Conservation (phyloP, 2,797 vertebrate genomes). For the Rhabdophis nuchalis region DNA sequence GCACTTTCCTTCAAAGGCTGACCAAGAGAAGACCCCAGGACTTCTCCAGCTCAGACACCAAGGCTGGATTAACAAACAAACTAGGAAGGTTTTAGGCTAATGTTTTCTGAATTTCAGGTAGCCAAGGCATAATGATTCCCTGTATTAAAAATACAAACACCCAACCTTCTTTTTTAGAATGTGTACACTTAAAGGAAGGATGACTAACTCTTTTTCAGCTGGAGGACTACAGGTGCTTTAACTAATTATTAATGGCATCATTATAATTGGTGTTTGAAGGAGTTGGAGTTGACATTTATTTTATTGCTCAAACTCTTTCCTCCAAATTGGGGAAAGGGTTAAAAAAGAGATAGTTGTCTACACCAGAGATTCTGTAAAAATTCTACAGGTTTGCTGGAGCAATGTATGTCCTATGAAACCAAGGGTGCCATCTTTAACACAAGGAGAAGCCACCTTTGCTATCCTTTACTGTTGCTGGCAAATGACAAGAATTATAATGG, state of each 20-base stretch:
- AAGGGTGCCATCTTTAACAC: background rate
- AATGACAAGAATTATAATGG: background rate
- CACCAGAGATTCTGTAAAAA: background rate
- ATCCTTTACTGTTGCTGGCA: background rate
- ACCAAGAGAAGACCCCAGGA: constrained; percentile 2
- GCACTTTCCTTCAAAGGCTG: background rate
- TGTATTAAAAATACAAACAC: background rate
- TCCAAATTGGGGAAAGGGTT: background rate
- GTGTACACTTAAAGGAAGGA: background rate
- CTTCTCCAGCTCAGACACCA: background rate
- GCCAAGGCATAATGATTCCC: too few relatives aligned
- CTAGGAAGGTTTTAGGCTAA: background rate
- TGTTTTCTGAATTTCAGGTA: background rate
- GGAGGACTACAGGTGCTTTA: background rate
- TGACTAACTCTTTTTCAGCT: background rate
- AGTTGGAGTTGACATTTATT: background rate
- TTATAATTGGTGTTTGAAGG: background rate
- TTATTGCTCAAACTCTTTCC: background rate
- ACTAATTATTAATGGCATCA: background rate
- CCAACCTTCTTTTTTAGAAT: background rate
- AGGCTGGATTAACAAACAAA: background rate
- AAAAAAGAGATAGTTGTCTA: background rate
- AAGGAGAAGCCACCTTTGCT: background rate
- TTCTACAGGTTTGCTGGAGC: background rate
- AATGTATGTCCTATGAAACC: background rate